Base-by-base conservation (phyloP, 2,113 vertebrate species). In the Kryptolebias marmoratus region DNA sequence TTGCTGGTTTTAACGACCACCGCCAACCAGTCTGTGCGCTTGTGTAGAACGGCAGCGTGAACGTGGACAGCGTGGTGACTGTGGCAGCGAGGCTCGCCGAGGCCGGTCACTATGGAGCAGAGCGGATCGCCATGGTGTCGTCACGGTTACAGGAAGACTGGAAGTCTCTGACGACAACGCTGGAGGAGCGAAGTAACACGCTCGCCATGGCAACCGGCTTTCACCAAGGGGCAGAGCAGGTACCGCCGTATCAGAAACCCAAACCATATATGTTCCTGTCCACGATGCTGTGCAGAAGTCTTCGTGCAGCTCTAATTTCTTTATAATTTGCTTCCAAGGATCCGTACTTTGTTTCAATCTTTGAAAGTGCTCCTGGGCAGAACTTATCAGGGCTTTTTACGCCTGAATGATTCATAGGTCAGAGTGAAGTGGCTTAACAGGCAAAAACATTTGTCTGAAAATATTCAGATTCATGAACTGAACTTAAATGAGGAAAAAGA, bases 151-250 rank as follows among this genome's bases (percentile, higher is more conserved):
- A 99, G 89, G 96, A 97, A 16, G 97, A 99, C 78, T 99, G 98
- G 98, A 98, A 97, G 87, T 95, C 95, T 65, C 96, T 99, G 63
- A 97, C 97, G 0, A 94, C 95, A 0, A 95, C 96, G 0, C 87
- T 99, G 83, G 97, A 99, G 72, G 97, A 98, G 60, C 96, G 98
- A 27, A 98, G 98, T 85, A 97, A 96, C 81, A 96, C 97, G 5
- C 93, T 99, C 1, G 95, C 95, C 79, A 98, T 98, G 97, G 97
- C 97, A 52, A 96, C 97, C 0, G 95, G 96, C 64, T 98, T 99
- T 89, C 97, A 99, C 87, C 97, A 98, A 91, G 98, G 96, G 79
- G 95, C 97, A 2, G 98, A 99, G 66, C 97, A 99, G 97, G 97
- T 99, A 64, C 27, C 18, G 31, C 55, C 15, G 12, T n/a, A 11